phyloP scores from a whole-genome alignment of 2,113 vertebrate genomes.

The Stictonetta naevosa region DNA sequence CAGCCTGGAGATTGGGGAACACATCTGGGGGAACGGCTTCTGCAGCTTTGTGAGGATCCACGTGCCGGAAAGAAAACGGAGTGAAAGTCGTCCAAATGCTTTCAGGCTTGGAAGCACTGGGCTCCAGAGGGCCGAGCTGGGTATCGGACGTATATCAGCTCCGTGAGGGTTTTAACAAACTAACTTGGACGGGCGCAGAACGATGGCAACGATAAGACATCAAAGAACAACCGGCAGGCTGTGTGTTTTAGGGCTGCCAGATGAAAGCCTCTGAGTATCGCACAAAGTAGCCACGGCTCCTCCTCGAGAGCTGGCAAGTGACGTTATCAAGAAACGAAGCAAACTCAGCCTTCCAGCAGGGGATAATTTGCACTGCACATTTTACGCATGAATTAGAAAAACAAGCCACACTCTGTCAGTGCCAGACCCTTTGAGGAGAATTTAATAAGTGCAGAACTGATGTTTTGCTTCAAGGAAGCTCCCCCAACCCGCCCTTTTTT shows the following conservation, averaged over 20 bases:
- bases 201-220: conserved; percentile 19
- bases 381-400: conserved; percentile 19
- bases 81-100: not conserved
- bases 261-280: not conserved
- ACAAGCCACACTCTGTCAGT: not conserved
- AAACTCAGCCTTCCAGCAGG: conserved; percentile 24
- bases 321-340: not conserved
- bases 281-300: conserved; percentile 22
- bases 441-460: not conserved
- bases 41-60: not conserved
- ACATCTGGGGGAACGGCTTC: accelerated
- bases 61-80: not conserved
- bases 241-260: conserved; percentile 18
- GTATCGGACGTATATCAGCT: not conserved
- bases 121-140: not conserved
- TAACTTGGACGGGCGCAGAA: not conserved
- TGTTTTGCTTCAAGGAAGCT: not conserved
- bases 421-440: not conserved
- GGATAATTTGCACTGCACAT: conserved; percentile 48
- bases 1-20: not conserved
- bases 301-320: conserved; percentile 30
- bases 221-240: not conserved
- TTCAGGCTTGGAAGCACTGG: not conserved
- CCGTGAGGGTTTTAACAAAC: not conserved
- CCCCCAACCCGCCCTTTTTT: not conserved